Base-by-base conservation (phyloP, 1,140 invertebrate genomes). In the Venturia canescens region DNA sequence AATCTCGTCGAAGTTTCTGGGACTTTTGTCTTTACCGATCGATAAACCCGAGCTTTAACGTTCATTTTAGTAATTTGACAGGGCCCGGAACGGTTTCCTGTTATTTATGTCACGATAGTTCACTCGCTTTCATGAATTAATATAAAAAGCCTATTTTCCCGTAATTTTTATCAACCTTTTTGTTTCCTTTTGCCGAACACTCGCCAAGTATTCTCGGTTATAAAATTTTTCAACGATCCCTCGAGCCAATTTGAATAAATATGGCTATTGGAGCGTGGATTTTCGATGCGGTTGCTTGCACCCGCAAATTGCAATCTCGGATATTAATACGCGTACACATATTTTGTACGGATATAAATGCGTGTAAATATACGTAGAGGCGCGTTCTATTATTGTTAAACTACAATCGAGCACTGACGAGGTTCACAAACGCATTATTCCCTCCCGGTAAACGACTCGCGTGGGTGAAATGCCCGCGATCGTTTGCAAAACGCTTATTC, bases 181-280 rank as follows among this genome's bases (percentile, higher is more conserved):
- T 26, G 9, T 21, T 74, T 18, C 23, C 6, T 74, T 74, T 16
- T 9, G 16, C 31, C 9, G 11, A 50, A 57, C 2, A 53, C n/a
- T 53, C 21, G 27, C 48, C n/a, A n/a, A 27, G 11, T 74, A 50
- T 34, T 34, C 34, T 74, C 23, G 21, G 15, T 2, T 74, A 13
- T 26, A 2, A 79, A 79, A 57, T 57, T 48, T 27, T 3, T 57
- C 48, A 48, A 74, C 44, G 26, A 57, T 74, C 38, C 50, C 44
- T 57, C 27, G 71, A 74, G 4, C 26, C 18, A 38, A 75, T 38
- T 38, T 34, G 26, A 75, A 75, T 34, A 38, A 3, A 74, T 74
- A 74, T 48, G 71, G 48, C 48, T 74, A 74, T 74, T 74, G 38
- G 71, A 74, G 71, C 71, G 71, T 74, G 71, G 38, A 74, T 74